Evolutionary conservation across 1,140 invertebrate species (phyloP).

Genomic region (Meloidogyne hapla): DNA sequence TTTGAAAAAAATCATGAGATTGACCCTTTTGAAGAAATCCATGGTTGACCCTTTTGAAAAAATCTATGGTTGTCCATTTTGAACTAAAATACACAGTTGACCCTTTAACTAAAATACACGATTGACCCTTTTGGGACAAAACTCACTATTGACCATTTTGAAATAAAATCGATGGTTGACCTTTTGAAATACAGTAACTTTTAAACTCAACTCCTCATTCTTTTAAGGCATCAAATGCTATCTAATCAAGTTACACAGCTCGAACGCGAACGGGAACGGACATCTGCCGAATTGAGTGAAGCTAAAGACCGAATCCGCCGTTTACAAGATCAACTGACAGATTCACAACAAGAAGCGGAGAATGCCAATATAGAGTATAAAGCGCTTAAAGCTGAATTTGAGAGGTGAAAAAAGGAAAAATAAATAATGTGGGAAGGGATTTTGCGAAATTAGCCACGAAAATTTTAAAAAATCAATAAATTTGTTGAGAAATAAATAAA

Average conservation of each 20-base stretch:
- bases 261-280: constrained; percentile 35
- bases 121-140: too few species aligned
- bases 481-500: too few species aligned
- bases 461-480: background rate
- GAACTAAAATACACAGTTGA: too few species aligned
- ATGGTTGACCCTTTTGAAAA: too few species aligned
- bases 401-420: constrained; percentile 31
- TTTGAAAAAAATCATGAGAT: background rate
- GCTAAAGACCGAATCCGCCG: constrained; percentile 1
- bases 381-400: constrained; percentile 36
- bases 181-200: too few species aligned
- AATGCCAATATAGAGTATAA: constrained; percentile 32
- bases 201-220: too few species aligned
- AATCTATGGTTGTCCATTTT: too few species aligned
- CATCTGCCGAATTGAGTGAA: constrained; percentile 30
- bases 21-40: too few species aligned
- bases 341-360: constrained; percentile 37
- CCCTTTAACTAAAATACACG: too few species aligned
- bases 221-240: constrained; percentile 40
- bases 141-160: too few species aligned
- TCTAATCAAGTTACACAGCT: constrained; percentile 38
- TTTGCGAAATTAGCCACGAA: background rate
- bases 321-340: constrained; percentile 41
- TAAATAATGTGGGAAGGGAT: background rate
- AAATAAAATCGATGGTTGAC: background rate